phyloP scores from a whole-genome alignment of 1,140 invertebrate genomes.

The Procambarus virginalis region DNA sequence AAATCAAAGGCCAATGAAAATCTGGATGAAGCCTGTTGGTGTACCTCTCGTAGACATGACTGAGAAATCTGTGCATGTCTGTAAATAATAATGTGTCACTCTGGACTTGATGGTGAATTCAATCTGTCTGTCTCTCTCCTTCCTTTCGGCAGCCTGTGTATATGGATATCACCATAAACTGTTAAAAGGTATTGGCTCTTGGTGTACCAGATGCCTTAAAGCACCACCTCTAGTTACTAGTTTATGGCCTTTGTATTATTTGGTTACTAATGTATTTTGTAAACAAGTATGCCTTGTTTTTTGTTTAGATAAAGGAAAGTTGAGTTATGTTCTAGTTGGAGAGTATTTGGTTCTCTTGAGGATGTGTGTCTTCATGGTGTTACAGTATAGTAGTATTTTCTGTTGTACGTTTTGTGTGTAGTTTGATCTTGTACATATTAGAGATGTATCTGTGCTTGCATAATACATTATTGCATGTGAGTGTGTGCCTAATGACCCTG shows the following conservation, averaged over 20 bases:
- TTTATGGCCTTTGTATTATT: background rate
- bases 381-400: background rate
- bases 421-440: background rate
- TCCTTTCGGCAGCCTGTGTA: conserved; percentile 4
- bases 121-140: conserved; percentile 6
- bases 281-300: background rate
- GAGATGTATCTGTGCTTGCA: background rate
- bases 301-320: background rate
- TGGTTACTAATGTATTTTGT: background rate
- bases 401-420: background rate
- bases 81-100: background rate
- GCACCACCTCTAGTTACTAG: background rate
- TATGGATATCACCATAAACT: conserved; percentile 9
- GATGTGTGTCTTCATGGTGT: background rate
- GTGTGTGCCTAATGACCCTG: background rate
- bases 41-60: background rate
- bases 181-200: conserved; percentile 14
- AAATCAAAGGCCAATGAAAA: background rate
- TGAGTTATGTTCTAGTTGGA: background rate
- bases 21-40: background rate
- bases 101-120: background rate
- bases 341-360: background rate
- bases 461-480: background rate
- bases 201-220: background rate
- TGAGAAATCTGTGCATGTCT: background rate